Base-by-base conservation (phyloP, 2,888 invertebrate species). In the Anticlea derivata region DNA sequence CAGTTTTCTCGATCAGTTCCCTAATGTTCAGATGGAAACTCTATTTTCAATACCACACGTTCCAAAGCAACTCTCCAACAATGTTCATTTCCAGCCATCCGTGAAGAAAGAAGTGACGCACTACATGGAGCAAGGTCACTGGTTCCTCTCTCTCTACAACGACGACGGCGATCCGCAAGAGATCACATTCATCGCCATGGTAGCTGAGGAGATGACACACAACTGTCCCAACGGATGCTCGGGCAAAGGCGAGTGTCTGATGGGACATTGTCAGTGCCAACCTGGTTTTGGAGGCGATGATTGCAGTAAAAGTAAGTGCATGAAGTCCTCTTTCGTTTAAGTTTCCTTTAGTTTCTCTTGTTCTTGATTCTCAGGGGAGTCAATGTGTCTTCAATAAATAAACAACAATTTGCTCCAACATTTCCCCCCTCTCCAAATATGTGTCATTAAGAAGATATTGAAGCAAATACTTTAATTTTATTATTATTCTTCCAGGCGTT, bases 201-300 rank as follows among this genome's bases (percentile, higher is more conserved):
- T 96, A 48, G 96, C 97, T 40, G 96, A 96, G 75, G 97, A 97
- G 75, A 97, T 97, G 96, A 97, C 97, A 17, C 96, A 97, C 80
- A 97, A 96, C 80, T 99, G 99, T 83, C 98, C 98, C 5, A 97
- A 97, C 71, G 97, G 98, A 38, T 99, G 99, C 82, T 96, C 97
- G 62, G 98, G 97, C 7, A 98, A 98, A 87, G 99, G 99, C 8
- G 97, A 98, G 80, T 99, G 99, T 83, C 92, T 97, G 37, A 93
- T 97, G 86, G 98, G 98, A 1, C 96, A 97, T 76, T 99, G 99
- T 77, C 96, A 97, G 71, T 99, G 99, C 80, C 98, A 97, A 80
- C 96, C 98, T 41, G 99, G 99, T 7, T 99, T 97, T 82, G 97
- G 97, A 41, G 98, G 99, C 23, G 96, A 97, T 63, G 98, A 98